These are phyloP conservation scores for Galago senegalensis DNA, from an alignment of 2,797 vertebrate species.

Conservation along the genomic window DNA sequence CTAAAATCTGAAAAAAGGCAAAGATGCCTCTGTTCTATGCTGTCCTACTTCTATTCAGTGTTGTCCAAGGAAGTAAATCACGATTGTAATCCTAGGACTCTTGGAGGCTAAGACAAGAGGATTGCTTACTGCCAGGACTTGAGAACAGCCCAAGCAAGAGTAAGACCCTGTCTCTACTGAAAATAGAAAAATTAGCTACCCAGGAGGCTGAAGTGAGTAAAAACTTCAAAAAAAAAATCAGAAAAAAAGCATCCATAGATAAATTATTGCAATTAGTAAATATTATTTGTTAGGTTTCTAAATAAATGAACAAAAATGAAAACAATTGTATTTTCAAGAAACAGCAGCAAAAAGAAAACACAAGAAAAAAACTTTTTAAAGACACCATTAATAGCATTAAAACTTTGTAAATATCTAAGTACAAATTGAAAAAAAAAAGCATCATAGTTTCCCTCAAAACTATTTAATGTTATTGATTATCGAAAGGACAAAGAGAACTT, in stretches of 20 bases:
- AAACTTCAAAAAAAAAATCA: too few relatives aligned
- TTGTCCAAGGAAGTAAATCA: background rate
- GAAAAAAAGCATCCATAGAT: background rate
- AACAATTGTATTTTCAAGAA: background rate
- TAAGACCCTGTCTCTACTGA: too few relatives aligned
- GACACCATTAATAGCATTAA: background rate
- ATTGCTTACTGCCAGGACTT: too few relatives aligned
- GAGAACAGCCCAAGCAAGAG: too few relatives aligned
- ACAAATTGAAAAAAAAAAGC: constrained; percentile 30
- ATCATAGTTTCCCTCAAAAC: background rate
- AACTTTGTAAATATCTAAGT: constrained; percentile 8
- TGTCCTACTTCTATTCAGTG: background rate
- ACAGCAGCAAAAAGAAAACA: background rate
- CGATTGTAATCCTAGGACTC: too few relatives aligned
- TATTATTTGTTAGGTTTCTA: constrained; percentile 31
- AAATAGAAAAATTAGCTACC: too few relatives aligned
- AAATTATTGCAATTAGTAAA: constrained; percentile 51
- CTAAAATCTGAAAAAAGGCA: background rate
- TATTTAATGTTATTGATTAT: background rate
- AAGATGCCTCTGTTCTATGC: background rate
- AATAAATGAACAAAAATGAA: constrained; percentile 9
- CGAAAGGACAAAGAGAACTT: background rate
- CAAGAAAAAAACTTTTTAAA: background rate
- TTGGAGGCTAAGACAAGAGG: too few relatives aligned
- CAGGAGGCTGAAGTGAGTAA: too few relatives aligned